A percentile compares a stretch with the other conserved stretches of the same genome.
Conservation (phyloP, 1,140 invertebrate genomes). For the Drosophila arizonae region DNA sequence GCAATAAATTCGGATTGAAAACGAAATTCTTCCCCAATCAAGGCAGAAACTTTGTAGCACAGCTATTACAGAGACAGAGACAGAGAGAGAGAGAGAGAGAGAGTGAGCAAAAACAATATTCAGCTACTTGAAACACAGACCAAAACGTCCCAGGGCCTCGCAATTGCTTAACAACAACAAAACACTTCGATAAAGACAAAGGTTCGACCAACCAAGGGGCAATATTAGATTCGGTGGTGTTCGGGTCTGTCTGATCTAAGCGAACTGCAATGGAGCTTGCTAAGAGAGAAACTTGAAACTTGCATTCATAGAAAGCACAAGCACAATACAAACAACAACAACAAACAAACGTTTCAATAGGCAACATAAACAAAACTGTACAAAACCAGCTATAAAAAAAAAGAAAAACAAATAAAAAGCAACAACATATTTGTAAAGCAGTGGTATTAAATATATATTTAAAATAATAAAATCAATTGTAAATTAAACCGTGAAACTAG, state of each 20-base stretch:
- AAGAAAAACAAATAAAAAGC: not conserved
- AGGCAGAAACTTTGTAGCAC: constrained; percentile 12
- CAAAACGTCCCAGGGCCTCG: constrained; percentile 10
- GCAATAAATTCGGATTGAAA: constrained; percentile 65
- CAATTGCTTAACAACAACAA: not conserved
- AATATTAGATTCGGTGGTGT: constrained; percentile 1
- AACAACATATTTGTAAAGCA: constrained; percentile 21
- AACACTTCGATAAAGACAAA: constrained; percentile 2
- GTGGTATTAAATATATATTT: constrained; percentile 22
- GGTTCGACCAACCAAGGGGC: not conserved
- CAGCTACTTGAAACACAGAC: not conserved
- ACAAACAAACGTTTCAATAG: constrained; percentile 20
- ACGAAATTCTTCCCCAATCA: constrained; percentile 6
- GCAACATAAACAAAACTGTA: constrained; percentile 33
- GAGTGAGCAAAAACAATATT: constrained; percentile 12
- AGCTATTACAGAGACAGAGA: constrained; percentile 1
- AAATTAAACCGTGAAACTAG: constrained; percentile 30
- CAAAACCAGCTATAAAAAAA: constrained; percentile 28
- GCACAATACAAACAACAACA: constrained; percentile 23
- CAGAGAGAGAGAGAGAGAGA: not conserved
- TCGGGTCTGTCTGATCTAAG: constrained; percentile 7
- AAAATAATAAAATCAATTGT: constrained; percentile 15
- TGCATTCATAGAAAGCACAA: constrained; percentile 27
- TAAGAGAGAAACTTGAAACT: constrained; percentile 8
- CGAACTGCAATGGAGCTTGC: not conserved